These are phyloP conservation scores for Chroicocephalus ridibundus DNA, from an alignment of 2,113 vertebrate species.

Conservation along the genomic window DNA sequence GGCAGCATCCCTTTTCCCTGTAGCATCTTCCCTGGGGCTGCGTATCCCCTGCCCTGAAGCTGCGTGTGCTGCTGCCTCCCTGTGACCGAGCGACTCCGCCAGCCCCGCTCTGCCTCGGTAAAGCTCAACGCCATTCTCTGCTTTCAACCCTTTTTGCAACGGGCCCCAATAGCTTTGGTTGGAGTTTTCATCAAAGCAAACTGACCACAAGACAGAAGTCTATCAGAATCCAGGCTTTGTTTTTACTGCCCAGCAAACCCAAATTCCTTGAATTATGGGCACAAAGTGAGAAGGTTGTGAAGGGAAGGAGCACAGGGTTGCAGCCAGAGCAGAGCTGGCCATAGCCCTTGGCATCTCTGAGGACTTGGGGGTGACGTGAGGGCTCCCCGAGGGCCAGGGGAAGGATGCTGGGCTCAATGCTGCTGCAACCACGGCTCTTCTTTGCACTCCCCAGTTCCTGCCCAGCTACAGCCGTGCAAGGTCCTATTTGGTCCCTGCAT, in stretches of 20 bases:
- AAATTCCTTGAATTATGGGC: neutral
- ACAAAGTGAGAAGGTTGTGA: neutral
- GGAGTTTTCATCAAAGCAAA: neutral
- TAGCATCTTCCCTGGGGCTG: fast-evolving
- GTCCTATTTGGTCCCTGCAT: neutral
- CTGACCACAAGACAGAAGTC: neutral
- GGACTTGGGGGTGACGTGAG: neutral
- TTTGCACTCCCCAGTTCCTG: neutral
- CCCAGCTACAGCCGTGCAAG: neutral
- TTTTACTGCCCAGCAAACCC: neutral
- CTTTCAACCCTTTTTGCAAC: neutral
- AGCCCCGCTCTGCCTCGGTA: neutral
- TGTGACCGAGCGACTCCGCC: fast-evolving
- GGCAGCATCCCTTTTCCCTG: neutral
- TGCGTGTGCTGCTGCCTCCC: neutral
- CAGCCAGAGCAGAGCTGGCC: neutral
- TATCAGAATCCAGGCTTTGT: neutral
- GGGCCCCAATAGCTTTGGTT: neutral
- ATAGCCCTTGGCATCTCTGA: neutral
- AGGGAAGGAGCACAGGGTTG: neutral
- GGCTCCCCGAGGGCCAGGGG: neutral
- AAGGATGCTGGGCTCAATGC: neutral
- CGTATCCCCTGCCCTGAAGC: neutral
- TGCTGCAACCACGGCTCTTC: neutral
- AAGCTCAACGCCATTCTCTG: neutral